Evolutionary conservation across 2,888 invertebrate species (phyloP).

Genomic region (Noctua comes): DNA sequence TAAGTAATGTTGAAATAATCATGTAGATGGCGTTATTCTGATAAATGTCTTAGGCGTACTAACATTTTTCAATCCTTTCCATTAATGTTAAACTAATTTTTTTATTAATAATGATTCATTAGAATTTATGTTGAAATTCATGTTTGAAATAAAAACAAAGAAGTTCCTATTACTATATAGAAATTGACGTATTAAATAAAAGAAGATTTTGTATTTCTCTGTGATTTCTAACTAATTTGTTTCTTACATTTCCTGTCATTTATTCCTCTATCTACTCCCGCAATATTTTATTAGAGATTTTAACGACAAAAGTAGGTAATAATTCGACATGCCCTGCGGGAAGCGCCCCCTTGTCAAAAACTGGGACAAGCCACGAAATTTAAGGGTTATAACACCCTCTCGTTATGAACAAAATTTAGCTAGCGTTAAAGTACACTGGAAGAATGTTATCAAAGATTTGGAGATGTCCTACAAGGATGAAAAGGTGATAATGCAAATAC

Average conservation of each 20-base stretch:
- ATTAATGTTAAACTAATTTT: not conserved
- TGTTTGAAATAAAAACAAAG: not conserved
- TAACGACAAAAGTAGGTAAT: not conserved
- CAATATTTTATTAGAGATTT: not conserved
- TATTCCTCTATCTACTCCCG: not conserved
- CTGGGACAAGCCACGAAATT: conserved; percentile 80
- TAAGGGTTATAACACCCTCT: conserved; percentile 80
- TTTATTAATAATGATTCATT: not conserved
- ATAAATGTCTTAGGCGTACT: not conserved
- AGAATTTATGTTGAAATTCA: not conserved
- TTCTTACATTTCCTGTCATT: conserved; percentile 1
- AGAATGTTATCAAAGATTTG: conserved; percentile 79
- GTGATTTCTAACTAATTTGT: not conserved
- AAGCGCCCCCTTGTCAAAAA: conserved; percentile 79
- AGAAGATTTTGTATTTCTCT: conserved; percentile 29
- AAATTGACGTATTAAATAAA: conserved; percentile 37
- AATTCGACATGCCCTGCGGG: conserved; percentile 80
- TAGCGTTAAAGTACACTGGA: conserved; percentile 86
- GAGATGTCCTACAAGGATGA: conserved; percentile 86
- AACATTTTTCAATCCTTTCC: not conserved
- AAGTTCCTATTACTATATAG: conserved; percentile 43
- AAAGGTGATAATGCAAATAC: conserved; percentile 71
- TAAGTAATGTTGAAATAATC: conserved; percentile 28
- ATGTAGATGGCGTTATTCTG: conserved; percentile 56
- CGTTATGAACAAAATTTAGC: conserved; percentile 84